Evolutionary conservation across 1,140 invertebrate genomes (phyloP), one percentile per base, ranked within the genome.

Genomic region (Propsilocerus akamusi): DNA sequence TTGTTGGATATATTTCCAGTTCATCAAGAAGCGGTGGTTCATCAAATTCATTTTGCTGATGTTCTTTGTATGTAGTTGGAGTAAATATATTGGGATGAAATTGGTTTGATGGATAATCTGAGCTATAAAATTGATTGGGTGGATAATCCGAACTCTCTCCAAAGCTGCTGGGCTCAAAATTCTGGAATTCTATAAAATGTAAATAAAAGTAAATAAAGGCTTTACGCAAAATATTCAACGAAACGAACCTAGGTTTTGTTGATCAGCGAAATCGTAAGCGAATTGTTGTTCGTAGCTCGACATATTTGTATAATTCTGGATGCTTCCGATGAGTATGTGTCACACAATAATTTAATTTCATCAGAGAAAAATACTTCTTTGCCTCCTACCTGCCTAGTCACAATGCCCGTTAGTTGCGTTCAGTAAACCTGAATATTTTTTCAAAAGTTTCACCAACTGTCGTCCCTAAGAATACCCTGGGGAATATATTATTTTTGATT

Each of bases 1-100:
- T 78, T 61, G 91, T 84, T 41, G 91, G 89, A 66, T 94, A 92
- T 49, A 97, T 93, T 53, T 92, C 92, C 5, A 96, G 67, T 63
- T 97, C 91, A 72, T 91, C 86, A 17, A 91, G 59, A 4, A 91
- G 61, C 6, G 86, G 86, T n/a, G 85, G 83, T 60, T 91, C 86
- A 61, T 88, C 81, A 57, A 69, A 69, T 26, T 70, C 68, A 41
- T 41, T 41, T 41, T 14, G 14, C 22, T 14, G 34, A 41, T 41
- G 34, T 20, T 41, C 34, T 41, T 20, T 41, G 14, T 41, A 41
- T 11, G 10, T 30, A 20, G 34, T 17, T 20, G 34, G 34, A 20
- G 34, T 41, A 41, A 41, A 41, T 3, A 41, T 41, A 17, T 41
- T 41, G 17, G 34, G 34, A 20, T 41, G 34, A 41, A 20, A 41